Evolutionary conservation across 2,888 invertebrate genomes (phyloP).

Genomic region (Scrobipalpa atriplicella): DNA sequence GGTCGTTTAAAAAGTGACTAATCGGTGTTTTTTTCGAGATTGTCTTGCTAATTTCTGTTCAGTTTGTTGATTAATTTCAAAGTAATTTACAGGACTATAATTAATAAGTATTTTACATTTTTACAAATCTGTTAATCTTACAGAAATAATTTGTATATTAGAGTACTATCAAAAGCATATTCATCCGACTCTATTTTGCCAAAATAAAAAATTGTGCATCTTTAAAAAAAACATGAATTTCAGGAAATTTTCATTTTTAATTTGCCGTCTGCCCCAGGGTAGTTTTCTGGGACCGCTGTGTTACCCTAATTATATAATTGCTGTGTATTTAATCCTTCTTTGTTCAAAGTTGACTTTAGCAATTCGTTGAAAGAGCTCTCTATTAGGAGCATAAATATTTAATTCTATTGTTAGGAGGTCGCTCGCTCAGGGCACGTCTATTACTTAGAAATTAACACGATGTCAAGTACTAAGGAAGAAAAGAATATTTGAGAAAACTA

Average conservation of each 20-base stretch:
- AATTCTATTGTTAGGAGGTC: slow-evolving; percentile 58
- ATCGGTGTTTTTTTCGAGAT: too few species aligned
- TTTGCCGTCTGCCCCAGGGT: background rate
- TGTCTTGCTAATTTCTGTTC: too few species aligned
- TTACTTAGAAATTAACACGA: slow-evolving; percentile 27
- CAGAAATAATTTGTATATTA: too few species aligned
- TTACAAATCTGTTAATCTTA: too few species aligned
- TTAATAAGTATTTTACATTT: too few species aligned
- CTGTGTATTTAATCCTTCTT: slow-evolving; percentile 8
- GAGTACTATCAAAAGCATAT: too few species aligned
- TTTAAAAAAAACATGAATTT: too few species aligned
- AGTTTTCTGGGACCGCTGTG: background rate
- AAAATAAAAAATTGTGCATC: too few species aligned
- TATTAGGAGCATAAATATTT: slow-evolving; percentile 66
- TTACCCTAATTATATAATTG: slow-evolving; percentile 33
- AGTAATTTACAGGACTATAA: too few species aligned
- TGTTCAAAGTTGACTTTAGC: slow-evolving; percentile 48
- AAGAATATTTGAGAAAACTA: background rate
- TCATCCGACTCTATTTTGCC: too few species aligned
- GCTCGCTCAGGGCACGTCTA: slow-evolving; percentile 30
- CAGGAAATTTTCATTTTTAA: background rate
- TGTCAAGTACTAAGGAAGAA: background rate
- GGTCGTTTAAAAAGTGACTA: too few species aligned
- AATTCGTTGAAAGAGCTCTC: slow-evolving; percentile 63
- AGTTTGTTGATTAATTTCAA: too few species aligned